Evolutionary conservation across 1,140 invertebrate genomes (phyloP), one percentile per base, ranked within the genome.

Genomic region (Condylostylus longicornis): DNA sequence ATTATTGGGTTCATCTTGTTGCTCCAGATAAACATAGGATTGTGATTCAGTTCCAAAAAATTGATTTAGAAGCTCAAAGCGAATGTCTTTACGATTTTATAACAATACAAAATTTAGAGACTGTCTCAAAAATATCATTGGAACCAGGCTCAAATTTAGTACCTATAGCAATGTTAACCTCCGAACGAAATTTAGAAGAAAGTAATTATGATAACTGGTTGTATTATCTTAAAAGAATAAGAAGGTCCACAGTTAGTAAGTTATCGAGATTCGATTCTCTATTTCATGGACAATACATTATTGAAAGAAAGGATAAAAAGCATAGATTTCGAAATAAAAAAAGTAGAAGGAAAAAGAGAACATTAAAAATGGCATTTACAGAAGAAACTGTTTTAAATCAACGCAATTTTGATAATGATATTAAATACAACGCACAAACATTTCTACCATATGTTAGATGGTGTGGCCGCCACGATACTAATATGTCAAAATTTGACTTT

Each of bases 71-170:
- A 51, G 65, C 65, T 38, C 80, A 85, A 57, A 61, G 69, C 15
- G 69, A 82, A 40, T 85, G 80, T 48, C 64, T 83, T 0, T 85
- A 84, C 52, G 82, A 85, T 58, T 82, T 68, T 55, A 61, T 84
- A 17, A 45, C 41, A 23, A 41, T 46, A 29, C 38, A 44, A 41
- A 35, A 48, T 38, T 42, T 27, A 18, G 39, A 40, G 30, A 21
- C 39, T 22, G 44, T 38, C 14, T 41, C 41, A 17, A 38, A 42
- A 28, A 43, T 44, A 35, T 36, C 30, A 14, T 31, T 41, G 2
- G 45, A 46, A 33, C 42, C 40, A 4, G 42, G 34, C 8, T 23
- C 39, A n/a, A 46, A 43, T 39, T 29, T 40, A 15, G 13, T 41
- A 14, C 40, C 42, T 15, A 47, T 47, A 41, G 42, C 42, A 14